phyloP scores from a whole-genome alignment of 2,113 vertebrate genomes.

The Acrocephalus kingi region DNA sequence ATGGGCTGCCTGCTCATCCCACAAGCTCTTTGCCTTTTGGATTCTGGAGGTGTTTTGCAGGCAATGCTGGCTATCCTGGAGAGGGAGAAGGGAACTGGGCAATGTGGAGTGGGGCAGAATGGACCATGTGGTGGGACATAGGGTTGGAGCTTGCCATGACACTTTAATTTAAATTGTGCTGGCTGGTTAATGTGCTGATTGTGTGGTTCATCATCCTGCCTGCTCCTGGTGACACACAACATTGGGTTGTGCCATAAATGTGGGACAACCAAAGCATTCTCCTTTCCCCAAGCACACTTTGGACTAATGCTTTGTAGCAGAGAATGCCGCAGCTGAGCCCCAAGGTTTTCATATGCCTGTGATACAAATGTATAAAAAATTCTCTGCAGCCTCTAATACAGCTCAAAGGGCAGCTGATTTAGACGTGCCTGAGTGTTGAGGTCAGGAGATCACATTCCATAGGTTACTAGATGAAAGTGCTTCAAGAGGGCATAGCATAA shows the following conservation, averaged over 20 bases:
- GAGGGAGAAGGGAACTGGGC: background rate
- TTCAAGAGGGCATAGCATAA: constrained; percentile 47
- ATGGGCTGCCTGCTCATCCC: background rate
- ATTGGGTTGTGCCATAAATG: background rate
- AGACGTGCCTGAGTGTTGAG: constrained; percentile 45
- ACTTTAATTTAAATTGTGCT: background rate
- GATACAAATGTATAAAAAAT: constrained; percentile 17
- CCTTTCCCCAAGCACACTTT: background rate
- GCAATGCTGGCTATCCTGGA: background rate
- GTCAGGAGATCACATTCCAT: constrained; percentile 66
- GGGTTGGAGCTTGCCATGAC: background rate
- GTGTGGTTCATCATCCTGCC: background rate
- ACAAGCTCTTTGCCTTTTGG: background rate
- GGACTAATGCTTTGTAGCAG: background rate
- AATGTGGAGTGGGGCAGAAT: background rate
- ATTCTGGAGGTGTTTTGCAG: background rate
- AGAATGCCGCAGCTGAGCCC: background rate
- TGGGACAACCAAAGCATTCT: background rate
- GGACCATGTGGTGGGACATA: rapidly evolving
- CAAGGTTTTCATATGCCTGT: background rate
- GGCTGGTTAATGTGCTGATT: background rate
- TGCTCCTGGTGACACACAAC: background rate
- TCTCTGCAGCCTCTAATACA: background rate
- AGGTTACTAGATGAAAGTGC: constrained; percentile 51
- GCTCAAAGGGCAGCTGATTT: constrained; percentile 60